A percentile compares a stretch with the other conserved stretches of the same genome.
Evolutionary conservation across 2,797 vertebrate genomes (phyloP).

Genomic region (Melanotaenia parkinsoni): DNA sequence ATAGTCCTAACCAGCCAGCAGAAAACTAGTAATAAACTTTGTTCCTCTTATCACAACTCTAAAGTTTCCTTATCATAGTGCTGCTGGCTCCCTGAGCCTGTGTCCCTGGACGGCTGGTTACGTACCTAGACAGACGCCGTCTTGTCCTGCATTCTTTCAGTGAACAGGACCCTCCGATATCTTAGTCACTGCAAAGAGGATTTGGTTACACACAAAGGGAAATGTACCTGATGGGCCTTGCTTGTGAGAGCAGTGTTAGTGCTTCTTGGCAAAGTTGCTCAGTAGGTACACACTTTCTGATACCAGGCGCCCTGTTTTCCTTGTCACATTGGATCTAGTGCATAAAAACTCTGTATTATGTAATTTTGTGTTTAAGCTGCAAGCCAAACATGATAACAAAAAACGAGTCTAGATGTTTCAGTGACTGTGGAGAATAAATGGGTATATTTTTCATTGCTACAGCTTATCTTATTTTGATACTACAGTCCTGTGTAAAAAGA

Average conservation of each 20-base stretch:
- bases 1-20: no score
- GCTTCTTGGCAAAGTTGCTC: constrained; percentile 57
- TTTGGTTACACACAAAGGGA: constrained; percentile 77
- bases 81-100: constrained; percentile 56
- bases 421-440: neutral
- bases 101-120: constrained; percentile 65
- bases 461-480: neutral
- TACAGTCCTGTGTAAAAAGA: neutral
- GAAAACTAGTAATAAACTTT: constrained; percentile 72
- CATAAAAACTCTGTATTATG: constrained; percentile 22
- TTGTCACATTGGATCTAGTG: constrained; percentile 12
- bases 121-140: constrained; percentile 81
- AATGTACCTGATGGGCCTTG: constrained; percentile 58
- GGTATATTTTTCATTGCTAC: neutral
- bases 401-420: neutral
- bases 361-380: constrained; percentile 7
- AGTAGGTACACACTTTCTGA: constrained; percentile 35
- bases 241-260: constrained; percentile 65
- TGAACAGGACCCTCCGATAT: constrained; percentile 76
- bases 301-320: constrained; percentile 31
- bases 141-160: constrained; percentile 82
- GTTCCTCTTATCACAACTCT: constrained; percentile 76
- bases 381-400: neutral
- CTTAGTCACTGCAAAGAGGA: constrained; percentile 58
- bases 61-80: constrained; percentile 80